These are phyloP conservation scores for Theristus sp. DNA, from an alignment of 2,888 invertebrate species.

Conservation along the genomic window DNA sequence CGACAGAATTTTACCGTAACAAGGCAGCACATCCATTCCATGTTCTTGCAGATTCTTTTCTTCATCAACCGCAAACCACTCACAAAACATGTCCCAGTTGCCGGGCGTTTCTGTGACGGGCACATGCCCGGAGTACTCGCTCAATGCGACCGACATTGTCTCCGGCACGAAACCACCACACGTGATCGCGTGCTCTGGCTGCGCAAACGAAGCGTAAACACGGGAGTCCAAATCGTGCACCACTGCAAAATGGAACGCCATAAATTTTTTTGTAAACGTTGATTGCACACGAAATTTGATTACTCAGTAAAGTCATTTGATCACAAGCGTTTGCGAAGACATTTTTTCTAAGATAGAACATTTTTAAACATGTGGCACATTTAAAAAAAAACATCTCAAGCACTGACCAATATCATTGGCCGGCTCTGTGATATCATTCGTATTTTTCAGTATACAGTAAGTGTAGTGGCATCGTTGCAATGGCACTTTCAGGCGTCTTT, in stretches of 20 bases:
- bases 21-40: no score
- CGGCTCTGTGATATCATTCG: constrained; percentile 51
- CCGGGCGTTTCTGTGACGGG: not conserved
- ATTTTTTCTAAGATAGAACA: no score
- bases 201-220: not conserved
- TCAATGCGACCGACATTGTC: constrained; percentile 5
- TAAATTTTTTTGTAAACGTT: no score
- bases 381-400: no score
- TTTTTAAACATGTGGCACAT: no score
- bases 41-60: no score
- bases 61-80: no score
- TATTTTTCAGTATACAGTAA: constrained; percentile 67
- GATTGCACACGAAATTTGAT: no score
- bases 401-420: no score
- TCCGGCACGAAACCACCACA: constrained; percentile 19
- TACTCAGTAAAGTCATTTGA: no score
- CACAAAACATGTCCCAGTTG: constrained; percentile 88
- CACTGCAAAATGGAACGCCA: not conserved
- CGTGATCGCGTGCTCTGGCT: constrained; percentile 15
- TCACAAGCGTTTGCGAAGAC: no score
- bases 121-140: not conserved
- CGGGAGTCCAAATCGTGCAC: not conserved
- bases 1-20: no score
- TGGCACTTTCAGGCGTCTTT: constrained; percentile 39
- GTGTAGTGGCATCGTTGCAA: constrained; percentile 81